Conservation (phyloP, 2,888 invertebrate genomes). For the Seira sanloemensis region DNA sequence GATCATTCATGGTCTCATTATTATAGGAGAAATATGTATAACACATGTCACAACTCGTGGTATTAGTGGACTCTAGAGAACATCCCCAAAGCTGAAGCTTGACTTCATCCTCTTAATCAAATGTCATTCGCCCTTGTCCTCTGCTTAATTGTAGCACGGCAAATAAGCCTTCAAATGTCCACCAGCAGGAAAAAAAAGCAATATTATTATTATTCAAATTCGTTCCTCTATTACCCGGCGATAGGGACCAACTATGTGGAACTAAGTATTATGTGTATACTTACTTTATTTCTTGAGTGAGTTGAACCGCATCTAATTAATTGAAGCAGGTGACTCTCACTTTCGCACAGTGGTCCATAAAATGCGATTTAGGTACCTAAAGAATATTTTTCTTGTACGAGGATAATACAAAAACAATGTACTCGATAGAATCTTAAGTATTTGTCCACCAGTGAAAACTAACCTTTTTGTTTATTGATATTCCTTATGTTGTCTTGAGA, state of each 20-base stretch:
- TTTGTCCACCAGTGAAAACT: background rate
- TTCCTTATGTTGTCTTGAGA: background rate
- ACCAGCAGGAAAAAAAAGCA: no score
- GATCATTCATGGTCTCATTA: no score
- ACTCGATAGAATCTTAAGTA: background rate
- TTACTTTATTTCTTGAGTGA: background rate
- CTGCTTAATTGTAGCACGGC: background rate
- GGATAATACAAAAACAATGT: background rate
- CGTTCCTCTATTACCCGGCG: background rate
- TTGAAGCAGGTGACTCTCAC: background rate
- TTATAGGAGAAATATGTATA: no score
- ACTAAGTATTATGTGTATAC: background rate
- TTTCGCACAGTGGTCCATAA: background rate
- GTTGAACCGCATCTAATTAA: background rate
- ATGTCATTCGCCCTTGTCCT: slow-evolving; percentile 61
- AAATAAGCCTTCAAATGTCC: background rate
- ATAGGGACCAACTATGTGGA: background rate
- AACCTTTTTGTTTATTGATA: background rate
- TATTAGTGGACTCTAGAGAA: no score
- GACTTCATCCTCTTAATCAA: slow-evolving; percentile 62
- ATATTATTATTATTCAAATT: slow-evolving; percentile 4
- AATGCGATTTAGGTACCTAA: slow-evolving; percentile 6
- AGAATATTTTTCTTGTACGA: background rate
- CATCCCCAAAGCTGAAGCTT: no score
- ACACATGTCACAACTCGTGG: no score